phyloP scores from a whole-genome alignment of 2,888 invertebrate genomes.

The Zygaena filipendulae region DNA sequence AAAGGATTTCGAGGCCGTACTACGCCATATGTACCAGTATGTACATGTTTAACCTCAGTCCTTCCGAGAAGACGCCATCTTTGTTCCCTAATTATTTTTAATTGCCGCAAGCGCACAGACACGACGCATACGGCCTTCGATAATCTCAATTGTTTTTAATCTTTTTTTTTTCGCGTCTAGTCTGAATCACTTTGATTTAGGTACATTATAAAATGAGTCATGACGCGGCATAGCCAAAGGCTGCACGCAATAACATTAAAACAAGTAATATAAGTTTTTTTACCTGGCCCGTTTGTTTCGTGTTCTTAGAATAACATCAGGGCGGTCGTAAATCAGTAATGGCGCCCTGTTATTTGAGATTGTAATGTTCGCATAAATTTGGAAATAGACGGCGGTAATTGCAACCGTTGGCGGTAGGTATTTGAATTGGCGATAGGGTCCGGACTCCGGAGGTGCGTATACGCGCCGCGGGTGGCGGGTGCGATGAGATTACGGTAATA shows the following conservation, averaged over 20 bases:
- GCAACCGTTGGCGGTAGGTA: conserved; percentile 27
- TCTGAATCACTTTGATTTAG: conserved; percentile 43
- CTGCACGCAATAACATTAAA: conserved; percentile 38
- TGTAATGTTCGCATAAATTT: conserved; percentile 45
- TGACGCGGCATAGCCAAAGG: conserved; percentile 25
- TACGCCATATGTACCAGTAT: conserved; percentile 61
- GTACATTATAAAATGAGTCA: conserved; percentile 34
- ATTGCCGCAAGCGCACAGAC: conserved; percentile 56
- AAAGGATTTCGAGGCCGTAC: conserved; percentile 8
- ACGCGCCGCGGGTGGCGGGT: conserved; percentile 36
- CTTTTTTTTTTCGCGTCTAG: conserved; percentile 67
- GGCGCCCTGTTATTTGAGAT: conserved; percentile 60
- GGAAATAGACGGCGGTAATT: conserved; percentile 24
- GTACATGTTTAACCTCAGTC: too few species aligned
- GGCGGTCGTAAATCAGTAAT: conserved; percentile 51
- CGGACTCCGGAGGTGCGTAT: conserved; percentile 20
- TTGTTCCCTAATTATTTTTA: conserved; percentile 67
- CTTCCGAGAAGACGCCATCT: conserved; percentile 61
- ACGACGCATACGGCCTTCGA: conserved; percentile 53
- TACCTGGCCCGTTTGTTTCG: conserved; percentile 33
- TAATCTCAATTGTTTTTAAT: conserved; percentile 46
- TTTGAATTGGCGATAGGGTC: conserved; percentile 28
- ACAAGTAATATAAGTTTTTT: conserved; percentile 42
- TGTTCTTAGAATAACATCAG: conserved; percentile 44
- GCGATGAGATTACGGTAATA: too few species aligned